Conservation (phyloP, 2,113 vertebrate genomes). For the Aleadryas rufinucha region DNA sequence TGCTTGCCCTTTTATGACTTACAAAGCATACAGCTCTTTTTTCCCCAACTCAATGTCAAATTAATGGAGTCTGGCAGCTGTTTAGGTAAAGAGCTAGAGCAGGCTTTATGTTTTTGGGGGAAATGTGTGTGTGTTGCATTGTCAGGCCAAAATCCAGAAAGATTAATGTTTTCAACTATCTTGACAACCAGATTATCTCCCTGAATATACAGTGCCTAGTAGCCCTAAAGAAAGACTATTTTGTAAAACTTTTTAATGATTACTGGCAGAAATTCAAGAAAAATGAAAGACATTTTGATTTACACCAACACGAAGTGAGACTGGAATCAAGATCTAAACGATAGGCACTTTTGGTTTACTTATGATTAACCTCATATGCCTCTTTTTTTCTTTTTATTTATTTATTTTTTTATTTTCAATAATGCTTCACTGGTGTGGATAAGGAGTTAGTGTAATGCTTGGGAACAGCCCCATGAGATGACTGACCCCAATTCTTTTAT, state of each 20-base stretch:
- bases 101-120: background rate
- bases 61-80: constrained; percentile 28
- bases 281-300: constrained; percentile 6
- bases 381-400: background rate
- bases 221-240: background rate
- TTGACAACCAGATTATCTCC: background rate
- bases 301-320: background rate
- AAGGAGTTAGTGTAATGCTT: background rate
- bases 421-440: background rate
- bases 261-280: background rate
- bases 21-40: background rate
- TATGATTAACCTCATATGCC: background rate
- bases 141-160: background rate
- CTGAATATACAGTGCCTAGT: background rate
- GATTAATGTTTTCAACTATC: background rate
- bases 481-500: background rate
- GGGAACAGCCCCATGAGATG: background rate
- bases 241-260: background rate
- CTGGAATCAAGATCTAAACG: background rate
- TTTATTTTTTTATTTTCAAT: background rate
- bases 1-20: constrained; percentile 10
- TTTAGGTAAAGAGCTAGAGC: constrained; percentile 17
- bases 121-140: background rate
- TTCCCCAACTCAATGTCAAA: background rate
- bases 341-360: background rate